Evolutionary conservation across 1,140 invertebrate species (phyloP).

Genomic region (Galleria mellonella): DNA sequence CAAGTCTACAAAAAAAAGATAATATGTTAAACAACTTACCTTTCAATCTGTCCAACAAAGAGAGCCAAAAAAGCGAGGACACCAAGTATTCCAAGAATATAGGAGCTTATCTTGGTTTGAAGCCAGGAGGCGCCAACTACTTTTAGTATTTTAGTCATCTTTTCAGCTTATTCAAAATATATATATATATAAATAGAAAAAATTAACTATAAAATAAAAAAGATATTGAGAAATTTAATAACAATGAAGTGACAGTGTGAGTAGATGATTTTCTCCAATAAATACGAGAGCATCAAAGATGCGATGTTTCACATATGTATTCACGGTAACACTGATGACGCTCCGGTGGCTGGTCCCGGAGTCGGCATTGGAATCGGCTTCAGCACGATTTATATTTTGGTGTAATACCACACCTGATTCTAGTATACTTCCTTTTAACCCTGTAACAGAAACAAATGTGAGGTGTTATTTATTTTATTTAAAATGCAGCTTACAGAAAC

Average conservation of each 20-base stretch:
- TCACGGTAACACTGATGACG: slow-evolving; percentile 29
- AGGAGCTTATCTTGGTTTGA: slow-evolving; percentile 83
- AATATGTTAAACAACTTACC: slow-evolving; percentile 43
- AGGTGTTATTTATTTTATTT: background rate
- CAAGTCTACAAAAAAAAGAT: too few species aligned
- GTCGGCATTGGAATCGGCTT: slow-evolving; percentile 39
- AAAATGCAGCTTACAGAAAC: too few species aligned
- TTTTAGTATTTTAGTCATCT: slow-evolving; percentile 79
- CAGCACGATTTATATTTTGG: slow-evolving; percentile 19
- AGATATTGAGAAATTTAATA: slow-evolving; percentile 72
- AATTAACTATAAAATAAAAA: slow-evolving; percentile 70
- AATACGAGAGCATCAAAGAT: slow-evolving; percentile 63
- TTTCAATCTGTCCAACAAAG: slow-evolving; percentile 79
- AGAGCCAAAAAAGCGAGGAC: slow-evolving; percentile 80
- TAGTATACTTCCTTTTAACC: slow-evolving; percentile 34
- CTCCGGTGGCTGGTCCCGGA: slow-evolving; percentile 28
- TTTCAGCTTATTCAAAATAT: slow-evolving; percentile 19
- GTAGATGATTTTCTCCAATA: slow-evolving; percentile 62
- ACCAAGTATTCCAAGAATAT: slow-evolving; percentile 79
- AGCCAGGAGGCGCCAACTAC: slow-evolving; percentile 86
- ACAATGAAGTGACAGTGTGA: slow-evolving; percentile 72
- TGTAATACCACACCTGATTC: slow-evolving; percentile 33
- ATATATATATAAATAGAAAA: slow-evolving; percentile 21
- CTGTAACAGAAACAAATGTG: slow-evolving; percentile 21
- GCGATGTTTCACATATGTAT: slow-evolving; percentile 19